phyloP scores from a whole-genome alignment of 2,113 vertebrate genomes.

The Glaucidium brasilianum region DNA sequence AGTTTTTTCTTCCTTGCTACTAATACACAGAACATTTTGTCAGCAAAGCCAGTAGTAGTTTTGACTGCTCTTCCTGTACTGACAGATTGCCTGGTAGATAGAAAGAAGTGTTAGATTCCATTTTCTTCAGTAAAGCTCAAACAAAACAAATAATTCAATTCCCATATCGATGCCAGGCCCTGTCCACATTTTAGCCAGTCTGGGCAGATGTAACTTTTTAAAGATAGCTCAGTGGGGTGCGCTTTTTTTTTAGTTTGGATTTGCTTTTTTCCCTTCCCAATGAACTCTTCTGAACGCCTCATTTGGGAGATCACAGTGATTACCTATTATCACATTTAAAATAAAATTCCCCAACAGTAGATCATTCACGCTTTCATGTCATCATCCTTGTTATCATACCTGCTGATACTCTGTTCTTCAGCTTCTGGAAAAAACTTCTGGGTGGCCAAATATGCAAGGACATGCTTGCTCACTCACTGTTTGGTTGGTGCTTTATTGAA shows the following conservation, averaged over 20 bases:
- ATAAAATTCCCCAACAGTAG: not conserved
- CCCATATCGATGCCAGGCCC: not conserved
- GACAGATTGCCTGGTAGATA: not conserved
- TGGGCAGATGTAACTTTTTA: not conserved
- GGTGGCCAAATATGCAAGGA: not conserved
- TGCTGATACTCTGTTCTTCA: not conserved
- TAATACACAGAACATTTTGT: conserved; percentile 21
- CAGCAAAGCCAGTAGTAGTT: not conserved
- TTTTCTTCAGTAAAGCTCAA: conserved; percentile 32
- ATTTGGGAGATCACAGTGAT: not conserved
- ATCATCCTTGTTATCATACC: not conserved
- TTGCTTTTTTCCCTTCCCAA: not conserved
- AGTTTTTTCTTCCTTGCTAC: conserved; percentile 2
- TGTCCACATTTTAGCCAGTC: not conserved
- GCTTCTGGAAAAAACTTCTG: not conserved
- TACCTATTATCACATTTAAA: not conserved
- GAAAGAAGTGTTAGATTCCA: not conserved
- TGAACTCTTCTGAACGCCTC: not conserved
- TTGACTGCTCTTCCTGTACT: not conserved
- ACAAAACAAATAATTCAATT: conserved; percentile 5
- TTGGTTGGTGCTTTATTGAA: not conserved
- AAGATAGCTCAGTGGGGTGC: not conserved
- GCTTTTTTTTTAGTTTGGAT: not conserved
- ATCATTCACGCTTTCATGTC: not conserved
- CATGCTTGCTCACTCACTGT: not conserved